Conservation (phyloP, 2,888 invertebrate genomes). For the Agriopis aurantiaria region DNA sequence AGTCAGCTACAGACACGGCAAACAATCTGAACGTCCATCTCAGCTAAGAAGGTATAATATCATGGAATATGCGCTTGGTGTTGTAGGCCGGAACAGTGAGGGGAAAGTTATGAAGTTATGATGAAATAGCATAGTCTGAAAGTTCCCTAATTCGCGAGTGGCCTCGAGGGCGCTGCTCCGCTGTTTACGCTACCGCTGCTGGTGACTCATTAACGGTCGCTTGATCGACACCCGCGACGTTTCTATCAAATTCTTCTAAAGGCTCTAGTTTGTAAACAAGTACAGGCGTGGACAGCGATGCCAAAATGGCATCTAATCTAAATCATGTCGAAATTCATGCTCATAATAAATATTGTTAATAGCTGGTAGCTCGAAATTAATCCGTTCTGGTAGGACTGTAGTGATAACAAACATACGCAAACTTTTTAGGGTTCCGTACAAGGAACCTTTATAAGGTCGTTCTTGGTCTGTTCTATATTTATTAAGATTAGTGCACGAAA, state of each 20-base stretch:
- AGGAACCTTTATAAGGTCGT: no score
- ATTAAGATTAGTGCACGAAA: background rate
- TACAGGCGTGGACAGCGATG: conserved; percentile 37
- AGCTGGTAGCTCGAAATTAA: background rate
- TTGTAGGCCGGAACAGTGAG: background rate
- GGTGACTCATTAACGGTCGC: conserved; percentile 75
- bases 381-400: no score
- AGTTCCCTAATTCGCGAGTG: background rate
- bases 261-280: conserved; percentile 43
- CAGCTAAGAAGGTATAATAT: no score
- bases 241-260: conserved; percentile 54
- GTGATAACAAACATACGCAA: background rate
- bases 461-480: no score
- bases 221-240: conserved; percentile 57
- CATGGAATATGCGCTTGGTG: no score
- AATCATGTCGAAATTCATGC: background rate
- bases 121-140: background rate
- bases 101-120: background rate
- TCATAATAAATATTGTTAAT: no score
- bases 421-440: no score
- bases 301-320: conserved; percentile 1
- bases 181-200: conserved; percentile 35
- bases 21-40: no score
- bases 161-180: conserved; percentile 52
- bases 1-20: no score